Evolutionary conservation across 2,113 vertebrate species (phyloP).

Genomic region (Myotis davidii): DNA sequence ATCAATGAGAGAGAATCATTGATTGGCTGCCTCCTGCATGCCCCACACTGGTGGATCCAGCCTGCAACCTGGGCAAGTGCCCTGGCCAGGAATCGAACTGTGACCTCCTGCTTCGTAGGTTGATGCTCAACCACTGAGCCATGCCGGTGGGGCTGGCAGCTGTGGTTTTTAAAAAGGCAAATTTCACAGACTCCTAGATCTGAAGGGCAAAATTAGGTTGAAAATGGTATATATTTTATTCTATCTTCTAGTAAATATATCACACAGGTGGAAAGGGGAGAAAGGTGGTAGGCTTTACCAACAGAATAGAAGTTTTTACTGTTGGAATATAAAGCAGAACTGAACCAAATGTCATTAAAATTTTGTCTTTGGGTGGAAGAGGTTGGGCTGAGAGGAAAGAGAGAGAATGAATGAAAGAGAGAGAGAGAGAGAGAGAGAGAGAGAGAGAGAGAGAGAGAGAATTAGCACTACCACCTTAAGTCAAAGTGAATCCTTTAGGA

Average conservation of each 20-base stretch:
- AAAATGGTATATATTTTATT: neutral
- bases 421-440: too few relatives aligned
- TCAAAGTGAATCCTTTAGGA: constrained; percentile 54
- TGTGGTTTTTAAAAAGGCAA: constrained; percentile 6
- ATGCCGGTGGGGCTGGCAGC: neutral
- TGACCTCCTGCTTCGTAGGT: too few relatives aligned
- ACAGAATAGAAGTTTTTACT: neutral
- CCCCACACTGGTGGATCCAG: too few relatives aligned
- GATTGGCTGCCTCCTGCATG: too few relatives aligned
- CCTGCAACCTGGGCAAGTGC: too few relatives aligned
- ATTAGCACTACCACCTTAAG: neutral
- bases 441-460: neutral
- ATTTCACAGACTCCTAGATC: neutral
- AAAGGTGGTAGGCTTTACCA: neutral
- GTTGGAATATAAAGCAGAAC: neutral
- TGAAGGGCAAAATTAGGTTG: neutral
- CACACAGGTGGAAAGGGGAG: neutral
- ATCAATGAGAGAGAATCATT: too few relatives aligned
- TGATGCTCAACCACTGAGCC: too few relatives aligned
- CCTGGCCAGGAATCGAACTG: too few relatives aligned
- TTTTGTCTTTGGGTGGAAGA: neutral
- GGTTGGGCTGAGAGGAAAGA: too few relatives aligned
- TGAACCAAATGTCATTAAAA: neutral
- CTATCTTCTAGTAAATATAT: neutral
- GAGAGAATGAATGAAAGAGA: neutral